Conservation (phyloP, 2,113 vertebrate species). For the Ciconia maguari region DNA sequence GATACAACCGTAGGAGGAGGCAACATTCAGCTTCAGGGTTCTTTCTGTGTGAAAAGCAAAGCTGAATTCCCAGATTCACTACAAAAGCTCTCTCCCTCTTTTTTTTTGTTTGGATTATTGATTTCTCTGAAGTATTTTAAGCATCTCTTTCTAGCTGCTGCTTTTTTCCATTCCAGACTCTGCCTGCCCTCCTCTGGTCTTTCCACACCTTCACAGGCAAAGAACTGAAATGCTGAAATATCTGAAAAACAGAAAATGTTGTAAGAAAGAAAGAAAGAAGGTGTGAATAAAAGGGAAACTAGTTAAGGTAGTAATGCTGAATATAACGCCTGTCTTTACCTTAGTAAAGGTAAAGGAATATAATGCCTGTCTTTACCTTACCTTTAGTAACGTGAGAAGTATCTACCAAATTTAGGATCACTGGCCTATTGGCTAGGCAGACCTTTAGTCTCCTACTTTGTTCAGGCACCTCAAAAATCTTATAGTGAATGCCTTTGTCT, state of each 20-base stretch:
- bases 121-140: conserved; percentile 41
- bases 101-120: not conserved
- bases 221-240: not conserved
- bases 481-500: not conserved
- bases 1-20: not conserved
- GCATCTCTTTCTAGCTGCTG: not conserved
- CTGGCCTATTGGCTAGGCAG: not conserved
- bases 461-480: not conserved
- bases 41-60: not conserved
- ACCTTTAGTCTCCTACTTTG: not conserved
- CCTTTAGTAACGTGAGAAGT: not conserved
- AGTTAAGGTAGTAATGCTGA: not conserved
- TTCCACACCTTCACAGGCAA: conserved; percentile 55
- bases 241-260: not conserved
- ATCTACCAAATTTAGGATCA: not conserved
- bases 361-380: not conserved
- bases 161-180: conserved; percentile 33
- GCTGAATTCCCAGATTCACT: not conserved
- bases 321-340: not conserved
- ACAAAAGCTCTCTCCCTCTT: not conserved
- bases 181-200: conserved; percentile 73
- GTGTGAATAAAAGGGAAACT: not conserved
- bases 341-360: not conserved
- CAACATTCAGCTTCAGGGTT: not conserved
- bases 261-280: not conserved